Evolutionary conservation across 2,113 vertebrate species (phyloP).

Genomic region (Hiodon alosoides): DNA sequence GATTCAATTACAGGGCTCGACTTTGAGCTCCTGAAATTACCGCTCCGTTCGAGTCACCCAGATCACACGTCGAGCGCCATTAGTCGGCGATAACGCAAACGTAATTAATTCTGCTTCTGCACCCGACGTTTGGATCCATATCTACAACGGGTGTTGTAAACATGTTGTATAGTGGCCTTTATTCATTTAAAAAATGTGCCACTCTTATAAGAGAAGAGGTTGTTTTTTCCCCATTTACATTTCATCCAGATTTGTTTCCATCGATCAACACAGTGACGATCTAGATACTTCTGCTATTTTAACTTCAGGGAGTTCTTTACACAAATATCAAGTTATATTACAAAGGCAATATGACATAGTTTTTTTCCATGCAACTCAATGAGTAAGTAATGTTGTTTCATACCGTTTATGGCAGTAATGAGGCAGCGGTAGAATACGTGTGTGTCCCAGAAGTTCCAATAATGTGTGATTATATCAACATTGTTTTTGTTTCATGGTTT

Average conservation of each 20-base stretch:
- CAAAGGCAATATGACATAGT: too few species aligned
- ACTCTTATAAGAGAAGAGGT: neutral
- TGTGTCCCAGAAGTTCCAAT: too few species aligned
- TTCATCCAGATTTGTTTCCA: neutral
- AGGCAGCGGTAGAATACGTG: too few species aligned
- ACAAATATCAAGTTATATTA: neutral
- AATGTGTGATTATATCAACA: too few species aligned
- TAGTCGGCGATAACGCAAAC: neutral
- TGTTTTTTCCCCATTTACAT: neutral
- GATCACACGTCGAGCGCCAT: neutral
- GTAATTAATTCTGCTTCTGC: constrained; percentile 2
- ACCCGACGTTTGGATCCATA: neutral
- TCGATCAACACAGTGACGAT: neutral
- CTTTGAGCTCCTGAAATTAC: constrained; percentile 5
- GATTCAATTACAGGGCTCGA: too few species aligned
- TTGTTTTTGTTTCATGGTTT: too few species aligned
- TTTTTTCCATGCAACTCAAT: too few species aligned
- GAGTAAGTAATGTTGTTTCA: too few species aligned
- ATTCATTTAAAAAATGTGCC: neutral
- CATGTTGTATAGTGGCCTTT: neutral
- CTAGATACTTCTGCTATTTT: neutral
- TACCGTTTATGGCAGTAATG: too few species aligned
- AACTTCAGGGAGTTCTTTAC: neutral
- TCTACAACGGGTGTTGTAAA: neutral
- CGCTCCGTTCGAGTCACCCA: neutral